Evolutionary conservation across 2,888 invertebrate species (phyloP).

Genomic region (Pseudolycoriella hygida): DNA sequence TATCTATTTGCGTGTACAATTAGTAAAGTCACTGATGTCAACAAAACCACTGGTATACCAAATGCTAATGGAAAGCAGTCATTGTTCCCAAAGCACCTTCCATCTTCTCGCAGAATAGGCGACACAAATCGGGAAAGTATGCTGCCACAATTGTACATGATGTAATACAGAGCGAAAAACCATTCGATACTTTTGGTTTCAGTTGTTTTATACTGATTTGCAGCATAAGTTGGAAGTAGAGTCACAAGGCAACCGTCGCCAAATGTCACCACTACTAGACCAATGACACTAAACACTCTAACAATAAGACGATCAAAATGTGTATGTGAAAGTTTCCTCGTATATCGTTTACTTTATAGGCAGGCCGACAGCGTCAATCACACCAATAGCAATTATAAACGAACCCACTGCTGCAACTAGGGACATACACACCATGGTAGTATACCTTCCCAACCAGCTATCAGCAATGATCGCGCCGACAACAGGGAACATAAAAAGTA

Average conservation of each 20-base stretch:
- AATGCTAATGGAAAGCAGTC: slow-evolving; percentile 77
- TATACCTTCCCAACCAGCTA: slow-evolving; percentile 70
- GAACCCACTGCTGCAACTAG: too few species aligned
- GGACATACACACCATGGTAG: too few species aligned
- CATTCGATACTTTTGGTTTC: slow-evolving; percentile 56
- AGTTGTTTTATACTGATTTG: slow-evolving; percentile 75
- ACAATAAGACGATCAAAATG: too few species aligned
- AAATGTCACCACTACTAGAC: slow-evolving; percentile 58
- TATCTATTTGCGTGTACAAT: too few species aligned
- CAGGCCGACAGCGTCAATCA: too few species aligned
- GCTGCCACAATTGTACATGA: slow-evolving; percentile 82
- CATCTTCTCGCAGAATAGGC: slow-evolving; percentile 65
- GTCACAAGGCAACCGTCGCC: slow-evolving; percentile 95
- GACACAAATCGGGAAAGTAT: slow-evolving; percentile 76
- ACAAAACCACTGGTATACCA: slow-evolving; percentile 72
- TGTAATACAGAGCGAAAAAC: slow-evolving; percentile 91
- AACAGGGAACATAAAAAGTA: slow-evolving; percentile 79
- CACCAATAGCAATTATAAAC: too few species aligned
- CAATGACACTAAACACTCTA: slow-evolving; percentile 45
- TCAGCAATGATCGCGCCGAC: slow-evolving; percentile 92
- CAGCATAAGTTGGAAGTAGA: slow-evolving; percentile 88
- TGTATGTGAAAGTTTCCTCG: too few species aligned
- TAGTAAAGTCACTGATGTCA: too few species aligned
- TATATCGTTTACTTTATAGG: too few species aligned
- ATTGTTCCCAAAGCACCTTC: slow-evolving; percentile 55